Evolutionary conservation across 2,888 invertebrate species (phyloP), one percentile per base, ranked within the genome.

Genomic region (Drosophila percnosoma): DNA sequence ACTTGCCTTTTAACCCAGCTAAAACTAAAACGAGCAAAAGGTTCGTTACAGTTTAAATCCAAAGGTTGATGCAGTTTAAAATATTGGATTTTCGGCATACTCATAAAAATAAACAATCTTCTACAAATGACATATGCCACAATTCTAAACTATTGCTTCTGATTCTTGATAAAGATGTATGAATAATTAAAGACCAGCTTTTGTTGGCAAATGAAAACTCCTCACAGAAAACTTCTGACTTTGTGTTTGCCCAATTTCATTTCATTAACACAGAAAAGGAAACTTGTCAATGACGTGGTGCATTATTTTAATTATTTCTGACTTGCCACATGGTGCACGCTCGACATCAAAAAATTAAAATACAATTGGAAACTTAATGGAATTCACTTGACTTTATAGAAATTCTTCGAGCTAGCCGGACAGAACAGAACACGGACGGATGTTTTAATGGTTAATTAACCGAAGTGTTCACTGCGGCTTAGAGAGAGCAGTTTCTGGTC

Each of bases 401-500:
- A 70, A 64, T 66, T 73, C 53, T 40, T 65, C 42, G 34, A 29
- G 21, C 21, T 24, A 24, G 7, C 7, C 15, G 7, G 4, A 49
- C 24, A 27, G 36, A 61, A 27, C 34, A 65, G 52, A 34, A 48
- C 10, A 42, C 4, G 15, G 51, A 31, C 6, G 33, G 34, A 36
- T 64, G 48, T 68, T 77, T 70, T 67, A 72, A 76, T 75, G 80
- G 84, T 84, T 87, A 84, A 84, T 89, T 89, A 84, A 87, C 79
- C 79, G 49, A 80, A 72, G 34, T 62, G 68, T 62, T 55, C 57
- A 52, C 45, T 66, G 66, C 40, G 57, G 62, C 64, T 74, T 49
- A 62, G 57, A 60, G 18, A n/a, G n/a, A 45, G 51, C 57, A 45
- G 34, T 31, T 59, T 21, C 29, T 59, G 55, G 59, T 36, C 60